These are phyloP conservation scores for Chironomus striatipennis DNA, from an alignment of 1,140 invertebrate species.

Conservation along the genomic window DNA sequence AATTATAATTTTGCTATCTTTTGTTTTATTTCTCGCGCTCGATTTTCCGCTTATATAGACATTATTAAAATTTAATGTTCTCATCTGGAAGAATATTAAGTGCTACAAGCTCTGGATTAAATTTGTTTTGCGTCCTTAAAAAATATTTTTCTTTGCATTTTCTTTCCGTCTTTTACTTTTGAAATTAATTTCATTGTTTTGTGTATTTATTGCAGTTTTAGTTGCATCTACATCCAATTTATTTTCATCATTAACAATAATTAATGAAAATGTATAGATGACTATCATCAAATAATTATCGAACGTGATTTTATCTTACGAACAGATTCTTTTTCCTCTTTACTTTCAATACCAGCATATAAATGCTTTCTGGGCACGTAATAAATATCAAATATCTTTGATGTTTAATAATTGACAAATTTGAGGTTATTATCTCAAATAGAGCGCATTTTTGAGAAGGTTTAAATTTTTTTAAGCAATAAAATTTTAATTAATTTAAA, in stretches of 20 bases:
- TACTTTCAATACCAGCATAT: neutral
- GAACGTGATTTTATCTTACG: neutral
- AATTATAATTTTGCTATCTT: neutral
- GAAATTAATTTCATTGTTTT: neutral
- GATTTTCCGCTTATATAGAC: conserved; percentile 12
- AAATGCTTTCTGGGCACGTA: neutral
- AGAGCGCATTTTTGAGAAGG: too few species aligned
- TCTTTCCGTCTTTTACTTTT: neutral
- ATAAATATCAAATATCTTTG: neutral
- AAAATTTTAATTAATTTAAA: too few species aligned
- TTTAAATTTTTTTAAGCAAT: too few species aligned
- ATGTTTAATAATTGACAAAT: neutral
- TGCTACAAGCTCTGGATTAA: conserved; percentile 7
- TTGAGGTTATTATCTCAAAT: too few species aligned
- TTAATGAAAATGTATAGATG: neutral
- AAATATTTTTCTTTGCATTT: neutral
- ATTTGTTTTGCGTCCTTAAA: neutral
- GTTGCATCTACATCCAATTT: neutral
- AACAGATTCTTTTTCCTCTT: neutral
- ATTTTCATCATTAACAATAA: neutral
- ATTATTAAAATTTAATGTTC: conserved; percentile 10
- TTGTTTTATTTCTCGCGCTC: neutral
- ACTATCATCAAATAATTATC: neutral
- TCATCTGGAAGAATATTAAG: conserved; percentile 13
- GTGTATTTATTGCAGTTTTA: neutral